These are phyloP conservation scores for Pristionchus maxplancki DNA, from an alignment of 2,888 invertebrate genomes.

Conservation along the genomic window DNA sequence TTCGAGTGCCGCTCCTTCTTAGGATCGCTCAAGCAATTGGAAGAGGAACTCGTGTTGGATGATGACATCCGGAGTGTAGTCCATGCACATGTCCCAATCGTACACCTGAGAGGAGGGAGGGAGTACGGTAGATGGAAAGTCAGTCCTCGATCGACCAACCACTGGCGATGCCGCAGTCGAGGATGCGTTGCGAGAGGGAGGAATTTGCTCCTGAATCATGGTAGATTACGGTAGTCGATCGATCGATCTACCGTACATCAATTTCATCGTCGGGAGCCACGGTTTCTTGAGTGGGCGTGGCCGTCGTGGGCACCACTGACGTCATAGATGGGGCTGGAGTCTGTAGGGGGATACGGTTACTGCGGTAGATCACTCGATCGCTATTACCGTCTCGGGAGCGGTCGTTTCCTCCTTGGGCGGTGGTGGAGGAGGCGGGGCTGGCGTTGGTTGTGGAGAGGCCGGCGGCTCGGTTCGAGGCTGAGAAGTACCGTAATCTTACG, in stretches of 20 bases:
- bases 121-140: neutral
- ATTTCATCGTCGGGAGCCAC: neutral
- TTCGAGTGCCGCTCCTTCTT: neutral
- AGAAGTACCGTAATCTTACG: neutral
- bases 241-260: slow-evolving; percentile 5
- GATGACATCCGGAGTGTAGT: slow-evolving; percentile 42
- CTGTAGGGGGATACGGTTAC: neutral
- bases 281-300: neutral
- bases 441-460: neutral
- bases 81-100: slow-evolving; percentile 42
- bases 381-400: neutral
- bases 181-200: neutral
- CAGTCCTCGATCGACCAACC: neutral
- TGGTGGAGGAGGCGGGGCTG: neutral
- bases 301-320: neutral
- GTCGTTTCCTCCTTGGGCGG: slow-evolving; percentile 9
- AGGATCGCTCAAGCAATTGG: slow-evolving; percentile 25
- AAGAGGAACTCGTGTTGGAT: slow-evolving; percentile 24
- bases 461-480: neutral
- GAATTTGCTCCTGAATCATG: neutral
- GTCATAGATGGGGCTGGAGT: slow-evolving; percentile 12
- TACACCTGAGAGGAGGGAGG: neutral
- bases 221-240: slow-evolving; percentile 22
- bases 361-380: neutral
- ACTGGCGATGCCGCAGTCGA: slow-evolving; percentile 5